Evolutionary conservation across 2,888 invertebrate species (phyloP).

Genomic region (Chaitophorus viminalis): DNA sequence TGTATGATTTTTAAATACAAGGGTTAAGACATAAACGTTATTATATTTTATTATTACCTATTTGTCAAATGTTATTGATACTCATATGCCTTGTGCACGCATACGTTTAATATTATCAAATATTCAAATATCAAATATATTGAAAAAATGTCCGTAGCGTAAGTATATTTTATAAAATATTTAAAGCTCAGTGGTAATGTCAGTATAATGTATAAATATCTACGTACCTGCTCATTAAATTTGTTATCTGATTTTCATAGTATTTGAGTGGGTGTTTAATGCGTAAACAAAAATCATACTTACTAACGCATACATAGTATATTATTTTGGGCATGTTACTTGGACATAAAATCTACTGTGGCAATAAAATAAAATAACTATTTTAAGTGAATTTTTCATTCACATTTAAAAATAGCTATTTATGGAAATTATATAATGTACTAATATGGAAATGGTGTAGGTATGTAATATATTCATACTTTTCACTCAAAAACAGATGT

Average conservation of each 20-base stretch:
- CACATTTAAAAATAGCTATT: neutral
- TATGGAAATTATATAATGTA: neutral
- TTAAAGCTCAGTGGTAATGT: too few species aligned
- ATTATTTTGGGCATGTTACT: neutral
- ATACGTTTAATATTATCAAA: neutral
- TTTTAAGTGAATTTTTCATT: neutral
- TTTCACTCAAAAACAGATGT: constrained; percentile 14
- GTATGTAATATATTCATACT: neutral
- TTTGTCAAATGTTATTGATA: neutral
- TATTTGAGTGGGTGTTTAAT: too few species aligned
- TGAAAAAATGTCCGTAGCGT: neutral
- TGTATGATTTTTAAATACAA: neutral
- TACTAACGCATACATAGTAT: neutral
- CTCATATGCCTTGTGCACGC: too few species aligned
- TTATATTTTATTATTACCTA: neutral
- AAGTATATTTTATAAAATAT: neutral
- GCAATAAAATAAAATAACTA: neutral
- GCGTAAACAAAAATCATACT: too few species aligned
- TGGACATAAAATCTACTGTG: neutral
- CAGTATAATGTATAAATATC: too few species aligned
- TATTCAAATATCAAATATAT: neutral
- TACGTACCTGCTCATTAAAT: too few species aligned
- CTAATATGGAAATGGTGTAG: neutral
- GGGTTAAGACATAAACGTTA: neutral
- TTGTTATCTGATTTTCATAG: too few species aligned